Evolutionary conservation across 1,140 invertebrate species (phyloP).

Genomic region (Drosophila repleta): DNA sequence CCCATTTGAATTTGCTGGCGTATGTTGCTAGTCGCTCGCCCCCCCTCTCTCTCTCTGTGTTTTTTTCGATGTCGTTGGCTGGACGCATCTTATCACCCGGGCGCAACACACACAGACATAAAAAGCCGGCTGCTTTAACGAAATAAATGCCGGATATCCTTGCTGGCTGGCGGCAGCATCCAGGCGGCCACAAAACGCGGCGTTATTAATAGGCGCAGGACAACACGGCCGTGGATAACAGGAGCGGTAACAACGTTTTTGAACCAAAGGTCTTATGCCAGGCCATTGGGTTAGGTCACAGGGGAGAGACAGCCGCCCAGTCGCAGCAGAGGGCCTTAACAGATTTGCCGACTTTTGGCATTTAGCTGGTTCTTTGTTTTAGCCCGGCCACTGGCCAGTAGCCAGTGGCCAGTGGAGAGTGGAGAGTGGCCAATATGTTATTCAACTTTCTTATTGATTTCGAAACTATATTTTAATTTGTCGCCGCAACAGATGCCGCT

Average conservation of each 20-base stretch:
- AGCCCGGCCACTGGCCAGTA: too few relatives aligned
- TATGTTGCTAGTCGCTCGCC: slow-evolving; percentile 30
- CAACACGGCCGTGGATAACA: slow-evolving; percentile 22
- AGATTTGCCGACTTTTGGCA: slow-evolving; percentile 53
- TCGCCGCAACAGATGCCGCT: slow-evolving; percentile 54
- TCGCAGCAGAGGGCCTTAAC: slow-evolving; percentile 42
- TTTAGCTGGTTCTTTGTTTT: slow-evolving; percentile 12
- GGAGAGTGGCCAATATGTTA: slow-evolving; percentile 37
- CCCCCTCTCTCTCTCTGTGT: too few relatives aligned
- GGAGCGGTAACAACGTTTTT: slow-evolving; percentile 34
- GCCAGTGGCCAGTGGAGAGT: too few relatives aligned
- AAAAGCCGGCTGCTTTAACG: slow-evolving; percentile 38
- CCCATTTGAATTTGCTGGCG: slow-evolving; percentile 73
- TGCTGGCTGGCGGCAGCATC: slow-evolving; percentile 21
- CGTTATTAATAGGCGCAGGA: slow-evolving; percentile 55
- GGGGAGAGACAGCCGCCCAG: not conserved
- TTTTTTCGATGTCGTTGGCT: not conserved
- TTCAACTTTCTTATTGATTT: slow-evolving; percentile 45
- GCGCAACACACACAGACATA: slow-evolving; percentile 36
- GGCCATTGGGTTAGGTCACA: slow-evolving; percentile 11
- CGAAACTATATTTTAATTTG: slow-evolving; percentile 65
- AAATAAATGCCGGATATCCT: slow-evolving; percentile 76
- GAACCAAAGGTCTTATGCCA: slow-evolving; percentile 37
- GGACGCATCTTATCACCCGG: slow-evolving; percentile 56
- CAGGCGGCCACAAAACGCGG: slow-evolving; percentile 22